phyloP scores from a whole-genome alignment of 2,113 vertebrate species.

The Upupa epops region DNA sequence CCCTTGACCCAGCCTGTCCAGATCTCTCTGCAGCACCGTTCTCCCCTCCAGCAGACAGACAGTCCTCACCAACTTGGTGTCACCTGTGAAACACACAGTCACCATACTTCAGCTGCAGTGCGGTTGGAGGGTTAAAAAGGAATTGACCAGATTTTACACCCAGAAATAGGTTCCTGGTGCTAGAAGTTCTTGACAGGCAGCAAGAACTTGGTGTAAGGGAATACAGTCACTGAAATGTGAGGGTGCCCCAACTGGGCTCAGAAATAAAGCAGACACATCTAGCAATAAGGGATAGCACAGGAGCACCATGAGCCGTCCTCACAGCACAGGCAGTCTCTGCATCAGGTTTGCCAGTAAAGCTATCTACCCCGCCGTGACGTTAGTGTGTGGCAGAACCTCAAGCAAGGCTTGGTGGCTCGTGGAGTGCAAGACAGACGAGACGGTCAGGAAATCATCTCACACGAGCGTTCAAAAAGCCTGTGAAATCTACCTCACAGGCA shows the following conservation, averaged over 20 bases:
- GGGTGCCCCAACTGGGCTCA: neutral
- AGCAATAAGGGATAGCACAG: neutral
- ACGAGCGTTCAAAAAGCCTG: neutral
- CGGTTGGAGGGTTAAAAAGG: neutral
- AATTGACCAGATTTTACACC: neutral
- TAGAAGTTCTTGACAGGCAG: neutral
- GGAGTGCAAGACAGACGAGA: neutral
- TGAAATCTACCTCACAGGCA: fast-evolving
- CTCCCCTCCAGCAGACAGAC: too few relatives aligned
- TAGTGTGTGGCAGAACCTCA: neutral
- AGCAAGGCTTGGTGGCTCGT: neutral
- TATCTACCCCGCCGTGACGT: neutral
- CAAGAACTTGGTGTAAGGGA: neutral
- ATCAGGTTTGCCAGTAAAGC: neutral
- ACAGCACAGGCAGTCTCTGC: fast-evolving
- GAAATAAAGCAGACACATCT: neutral
- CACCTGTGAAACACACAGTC: fast-evolving
- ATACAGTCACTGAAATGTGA: neutral
- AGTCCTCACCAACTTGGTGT: too few relatives aligned
- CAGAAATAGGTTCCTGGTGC: neutral
- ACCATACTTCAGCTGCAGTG: neutral
- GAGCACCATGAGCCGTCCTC: neutral
- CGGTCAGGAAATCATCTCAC: neutral
- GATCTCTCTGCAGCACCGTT: too few relatives aligned
- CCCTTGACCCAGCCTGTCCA: too few relatives aligned